phyloP scores from a whole-genome alignment of 1,140 invertebrate species.

The Ostrea denselamellosa region DNA sequence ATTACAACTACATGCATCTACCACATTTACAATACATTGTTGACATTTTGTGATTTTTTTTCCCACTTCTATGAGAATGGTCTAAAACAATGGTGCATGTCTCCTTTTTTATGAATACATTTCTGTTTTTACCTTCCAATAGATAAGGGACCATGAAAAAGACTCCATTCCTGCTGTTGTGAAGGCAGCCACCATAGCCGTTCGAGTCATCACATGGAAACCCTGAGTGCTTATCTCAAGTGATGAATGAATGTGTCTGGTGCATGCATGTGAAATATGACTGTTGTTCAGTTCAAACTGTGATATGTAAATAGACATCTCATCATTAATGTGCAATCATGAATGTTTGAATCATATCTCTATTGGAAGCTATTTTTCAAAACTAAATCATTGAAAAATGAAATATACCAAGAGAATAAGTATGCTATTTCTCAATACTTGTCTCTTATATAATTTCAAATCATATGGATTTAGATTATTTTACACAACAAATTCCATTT shows the following conservation, averaged over 20 bases:
- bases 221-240: conserved; percentile 61
- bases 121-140: conserved; percentile 46
- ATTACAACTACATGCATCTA: no score
- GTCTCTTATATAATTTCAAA: no score
- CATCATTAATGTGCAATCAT: conserved; percentile 3
- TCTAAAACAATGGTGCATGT: no score
- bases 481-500: no score
- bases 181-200: conserved; percentile 74
- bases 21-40: no score
- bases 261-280: background rate
- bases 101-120: background rate
- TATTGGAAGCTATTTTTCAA: background rate
- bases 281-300: conserved; percentile 5
- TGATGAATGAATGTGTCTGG: background rate
- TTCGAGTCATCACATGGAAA: conserved; percentile 76
- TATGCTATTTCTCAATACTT: no score
- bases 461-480: no score
- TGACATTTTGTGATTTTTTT: no score
- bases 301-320: conserved; percentile 33
- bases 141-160: conserved; percentile 66
- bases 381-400: background rate
- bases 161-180: conserved; percentile 73
- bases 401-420: no score
- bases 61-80: no score
- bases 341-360: background rate